Base-by-base conservation (phyloP, 2,888 invertebrate species). In the Byasa hedistus region DNA sequence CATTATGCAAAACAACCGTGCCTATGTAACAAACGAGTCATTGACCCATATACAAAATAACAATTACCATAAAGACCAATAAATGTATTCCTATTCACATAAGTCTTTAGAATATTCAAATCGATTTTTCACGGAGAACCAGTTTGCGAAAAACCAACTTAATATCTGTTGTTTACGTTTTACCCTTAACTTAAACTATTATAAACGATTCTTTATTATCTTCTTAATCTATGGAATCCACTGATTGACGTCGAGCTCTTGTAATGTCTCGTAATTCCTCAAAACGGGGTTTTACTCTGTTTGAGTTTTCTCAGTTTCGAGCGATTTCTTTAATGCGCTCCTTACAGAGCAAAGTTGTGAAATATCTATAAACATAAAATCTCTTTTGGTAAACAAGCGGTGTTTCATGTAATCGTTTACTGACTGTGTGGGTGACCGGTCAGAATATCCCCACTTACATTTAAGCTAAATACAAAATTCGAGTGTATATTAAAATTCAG, bases 101-200 rank as follows among this genome's bases (percentile, higher is more conserved):
- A 23, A 19, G 32, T 62, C 55, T 21, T 8, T 24, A 23, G 62
- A 62, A 56, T 56, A 52, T 56, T 59, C 55, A 19, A 65, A 22
- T 56, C 48, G 21, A 32, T 55, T 65, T 55, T 65, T 48, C 32
- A 56, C 48, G 27, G 55, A 56, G 21, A 65, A 65, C 65, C 27
- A 27, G 60, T 65, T 65, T 32, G 32, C 48, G 10, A 64, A 65
- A 65, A 22, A n/a, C 56, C 21, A 59, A 17, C 39, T 12, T 12
- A 19, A 24, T 1, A 55, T 44, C 52, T 57, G 24, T n/a, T 63
- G 44, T 63, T 64, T 36, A 54, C 36, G 10, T 36, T 61, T 54
- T 54, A 61, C 32, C 36, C 54, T 54, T 32, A 57, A 32, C 17
- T 48, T n/a, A 52, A 51, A 54, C 19, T 21, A 48, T 62, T 19